Percentiles rank a stretch among this genome's conserved stretches.
These are phyloP conservation scores for Enteromius afrohamiltoni DNA, from an alignment of 2,797 vertebrate species.

Conservation along the genomic window DNA sequence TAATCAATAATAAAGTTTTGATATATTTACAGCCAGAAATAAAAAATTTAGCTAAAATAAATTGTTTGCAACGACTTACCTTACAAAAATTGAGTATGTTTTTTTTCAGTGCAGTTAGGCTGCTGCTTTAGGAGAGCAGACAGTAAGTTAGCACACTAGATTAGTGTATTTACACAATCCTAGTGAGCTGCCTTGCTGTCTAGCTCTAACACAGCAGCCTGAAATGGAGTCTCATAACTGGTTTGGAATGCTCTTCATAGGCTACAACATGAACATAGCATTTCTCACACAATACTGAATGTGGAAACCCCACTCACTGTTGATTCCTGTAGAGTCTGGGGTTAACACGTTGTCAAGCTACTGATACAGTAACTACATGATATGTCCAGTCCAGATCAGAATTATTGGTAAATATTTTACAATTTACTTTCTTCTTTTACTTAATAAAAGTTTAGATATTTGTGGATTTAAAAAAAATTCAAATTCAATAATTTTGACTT, in stretches of 20 bases:
- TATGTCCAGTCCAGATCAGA: not conserved
- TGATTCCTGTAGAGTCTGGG: not conserved
- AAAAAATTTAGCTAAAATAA: too few relatives aligned
- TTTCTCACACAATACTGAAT: not conserved
- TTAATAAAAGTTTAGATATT: not conserved
- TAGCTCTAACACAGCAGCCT: not conserved
- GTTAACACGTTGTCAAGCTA: not conserved
- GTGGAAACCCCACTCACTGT: not conserved
- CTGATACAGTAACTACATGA: not conserved
- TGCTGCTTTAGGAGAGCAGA: not conserved
- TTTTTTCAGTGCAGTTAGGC: not conserved
- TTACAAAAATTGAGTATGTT: too few relatives aligned
- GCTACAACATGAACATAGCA: not conserved
- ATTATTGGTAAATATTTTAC: not conserved
- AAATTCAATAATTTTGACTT: too few relatives aligned
- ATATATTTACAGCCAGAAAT: too few relatives aligned
- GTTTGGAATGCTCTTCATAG: not conserved
- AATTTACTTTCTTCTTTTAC: not conserved
- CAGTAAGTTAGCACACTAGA: not conserved
- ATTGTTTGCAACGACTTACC: too few relatives aligned
- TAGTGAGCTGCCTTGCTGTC: not conserved
- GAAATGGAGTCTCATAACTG: not conserved
- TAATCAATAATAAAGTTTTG: too few relatives aligned
- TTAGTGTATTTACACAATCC: not conserved
- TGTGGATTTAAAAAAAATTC: too few relatives aligned